A percentile compares a stretch with the other conserved stretches of the same genome.
Evolutionary conservation across 1,140 invertebrate genomes (phyloP).

Genomic region (Coenobita brevimanus): DNA sequence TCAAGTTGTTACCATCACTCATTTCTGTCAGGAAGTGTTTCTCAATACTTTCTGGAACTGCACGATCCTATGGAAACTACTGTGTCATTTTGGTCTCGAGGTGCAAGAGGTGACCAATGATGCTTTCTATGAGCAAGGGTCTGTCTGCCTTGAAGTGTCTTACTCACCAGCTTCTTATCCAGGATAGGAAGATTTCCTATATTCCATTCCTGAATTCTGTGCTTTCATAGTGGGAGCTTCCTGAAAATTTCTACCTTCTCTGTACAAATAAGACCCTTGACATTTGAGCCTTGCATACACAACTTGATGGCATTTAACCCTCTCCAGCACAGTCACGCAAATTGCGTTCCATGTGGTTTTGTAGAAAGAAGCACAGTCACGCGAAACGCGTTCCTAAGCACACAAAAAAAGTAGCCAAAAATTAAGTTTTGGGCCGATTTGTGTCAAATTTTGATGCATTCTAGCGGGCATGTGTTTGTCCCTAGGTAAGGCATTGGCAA

Average conservation of each 20-base stretch:
- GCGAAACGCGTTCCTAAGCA: too few relatives aligned
- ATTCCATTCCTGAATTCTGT: background rate
- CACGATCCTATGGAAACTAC: slow-evolving; percentile 4
- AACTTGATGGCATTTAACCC: background rate
- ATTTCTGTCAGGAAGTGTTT: slow-evolving; percentile 2
- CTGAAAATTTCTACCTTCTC: slow-evolving; percentile 23
- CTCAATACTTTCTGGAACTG: background rate
- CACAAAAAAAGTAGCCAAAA: too few relatives aligned
- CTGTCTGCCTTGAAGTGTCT: too few relatives aligned
- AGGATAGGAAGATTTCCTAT: background rate
- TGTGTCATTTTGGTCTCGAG: background rate
- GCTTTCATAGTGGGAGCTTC: background rate
- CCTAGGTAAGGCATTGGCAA: too few relatives aligned
- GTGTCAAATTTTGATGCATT: too few relatives aligned
- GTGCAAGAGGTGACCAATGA: background rate
- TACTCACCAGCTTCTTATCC: background rate
- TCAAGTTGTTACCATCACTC: slow-evolving; percentile 4
- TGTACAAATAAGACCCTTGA: background rate
- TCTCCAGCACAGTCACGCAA: too few relatives aligned
- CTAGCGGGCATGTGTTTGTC: too few relatives aligned
- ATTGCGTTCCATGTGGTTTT: too few relatives aligned
- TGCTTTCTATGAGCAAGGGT: background rate
- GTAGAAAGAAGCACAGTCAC: too few relatives aligned
- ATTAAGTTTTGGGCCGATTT: too few relatives aligned
- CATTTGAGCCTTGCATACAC: slow-evolving; percentile 1